These are phyloP conservation scores for Ophraella communa DNA, from an alignment of 2,888 invertebrate genomes.

Conservation along the genomic window DNA sequence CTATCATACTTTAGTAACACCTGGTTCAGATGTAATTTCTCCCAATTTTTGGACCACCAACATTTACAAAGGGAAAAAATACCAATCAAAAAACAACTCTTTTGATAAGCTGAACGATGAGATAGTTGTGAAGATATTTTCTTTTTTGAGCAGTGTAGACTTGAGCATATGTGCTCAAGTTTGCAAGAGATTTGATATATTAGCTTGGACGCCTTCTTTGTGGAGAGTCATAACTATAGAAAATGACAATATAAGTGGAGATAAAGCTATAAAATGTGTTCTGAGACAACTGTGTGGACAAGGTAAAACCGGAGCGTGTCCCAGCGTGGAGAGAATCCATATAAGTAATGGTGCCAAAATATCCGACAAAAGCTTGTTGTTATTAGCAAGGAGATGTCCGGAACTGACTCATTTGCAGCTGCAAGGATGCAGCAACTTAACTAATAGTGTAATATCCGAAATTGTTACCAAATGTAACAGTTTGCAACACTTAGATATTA, in stretches of 20 bases:
- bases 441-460: constrained; percentile 79
- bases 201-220: constrained; percentile 79
- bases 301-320: constrained; percentile 71
- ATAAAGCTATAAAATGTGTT: constrained; percentile 70
- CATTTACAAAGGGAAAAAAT: constrained; percentile 52
- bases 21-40: constrained; percentile 61
- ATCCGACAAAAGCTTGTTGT: constrained; percentile 77
- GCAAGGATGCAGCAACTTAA: constrained; percentile 75
- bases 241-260: constrained; percentile 68
- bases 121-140: constrained; percentile 72
- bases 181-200: constrained; percentile 75
- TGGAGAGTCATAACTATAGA: constrained; percentile 74
- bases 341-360: constrained; percentile 74
- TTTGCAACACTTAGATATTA: constrained; percentile 83
- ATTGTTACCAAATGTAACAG: constrained; percentile 80
- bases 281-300: constrained; percentile 71
- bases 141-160: constrained; percentile 74
- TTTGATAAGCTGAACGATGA: constrained; percentile 74
- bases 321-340: constrained; percentile 71
- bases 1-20: constrained; percentile 77
- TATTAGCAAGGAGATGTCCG: constrained; percentile 80
- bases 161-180: constrained; percentile 78
- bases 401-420: constrained; percentile 82
- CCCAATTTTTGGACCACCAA: constrained; percentile 57
- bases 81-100: constrained; percentile 56